A percentile compares a stretch with the other conserved stretches of the same genome.
These are phyloP conservation scores for Papilio elwesi DNA, from an alignment of 2,888 invertebrate species.

Conservation along the genomic window DNA sequence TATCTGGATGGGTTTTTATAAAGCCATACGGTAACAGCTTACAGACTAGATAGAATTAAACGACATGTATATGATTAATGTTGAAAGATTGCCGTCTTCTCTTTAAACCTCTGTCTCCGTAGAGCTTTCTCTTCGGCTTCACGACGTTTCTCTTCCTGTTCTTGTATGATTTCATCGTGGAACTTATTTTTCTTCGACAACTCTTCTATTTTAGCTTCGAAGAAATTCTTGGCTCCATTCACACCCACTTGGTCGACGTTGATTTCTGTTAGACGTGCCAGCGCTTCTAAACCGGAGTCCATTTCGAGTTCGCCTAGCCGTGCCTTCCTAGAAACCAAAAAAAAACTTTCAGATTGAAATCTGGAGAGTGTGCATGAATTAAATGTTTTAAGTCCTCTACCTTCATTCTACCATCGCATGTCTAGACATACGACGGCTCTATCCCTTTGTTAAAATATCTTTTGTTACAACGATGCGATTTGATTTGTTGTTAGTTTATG, in stretches of 20 bases:
- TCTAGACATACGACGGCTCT: no score
- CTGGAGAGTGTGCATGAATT: no score
- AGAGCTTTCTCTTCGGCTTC: conserved; percentile 93
- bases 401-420: no score
- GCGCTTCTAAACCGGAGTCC: conserved; percentile 93
- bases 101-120: conserved; percentile 92
- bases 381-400: no score
- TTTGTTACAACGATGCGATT: no score
- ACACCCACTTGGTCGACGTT: conserved; percentile 97
- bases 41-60: conserved; percentile 71
- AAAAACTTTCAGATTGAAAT: conserved; percentile 37
- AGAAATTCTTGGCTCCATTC: conserved; percentile 96
- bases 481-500: no score
- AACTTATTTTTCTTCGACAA: conserved; percentile 93
- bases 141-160: conserved; percentile 94
- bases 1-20: conserved; percentile 40
- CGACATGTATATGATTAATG: conserved; percentile 56
- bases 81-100: conserved; percentile 93
- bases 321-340: conserved; percentile 87
- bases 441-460: no score
- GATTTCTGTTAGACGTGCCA: conserved; percentile 95
- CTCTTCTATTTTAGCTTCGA: conserved; percentile 97
- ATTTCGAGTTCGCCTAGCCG: conserved; percentile 94
- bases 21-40: conserved; percentile 80
- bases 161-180: conserved; percentile 95